These are phyloP conservation scores for Jordanella pulchra DNA, from an alignment of 2,797 vertebrate species.

Conservation along the genomic window DNA sequence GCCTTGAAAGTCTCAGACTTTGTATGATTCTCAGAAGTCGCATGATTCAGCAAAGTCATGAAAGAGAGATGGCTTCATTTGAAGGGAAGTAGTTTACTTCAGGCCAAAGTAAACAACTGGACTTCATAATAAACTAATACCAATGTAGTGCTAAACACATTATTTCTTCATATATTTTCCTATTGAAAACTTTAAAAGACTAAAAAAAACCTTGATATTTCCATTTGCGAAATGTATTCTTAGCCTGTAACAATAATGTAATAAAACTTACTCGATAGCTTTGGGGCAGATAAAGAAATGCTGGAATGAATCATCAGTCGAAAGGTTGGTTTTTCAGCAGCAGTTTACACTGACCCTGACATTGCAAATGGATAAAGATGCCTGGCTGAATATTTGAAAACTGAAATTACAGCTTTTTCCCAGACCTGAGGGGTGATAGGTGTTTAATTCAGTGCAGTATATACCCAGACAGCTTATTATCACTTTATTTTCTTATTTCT, in stretches of 20 bases:
- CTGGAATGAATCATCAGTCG: neutral
- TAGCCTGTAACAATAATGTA: neutral
- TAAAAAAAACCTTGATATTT: no score
- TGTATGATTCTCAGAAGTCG: no score
- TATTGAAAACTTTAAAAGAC: no score
- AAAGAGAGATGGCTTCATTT: no score
- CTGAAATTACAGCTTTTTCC: neutral
- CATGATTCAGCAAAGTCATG: no score
- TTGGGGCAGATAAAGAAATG: neutral
- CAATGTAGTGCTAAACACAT: no score
- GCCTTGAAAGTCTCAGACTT: no score
- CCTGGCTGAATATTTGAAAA: neutral
- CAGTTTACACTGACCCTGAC: neutral
- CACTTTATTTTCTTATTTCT: conserved; percentile 15
- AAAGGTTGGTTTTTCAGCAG: neutral
- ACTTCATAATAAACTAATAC: no score
- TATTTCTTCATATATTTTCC: no score
- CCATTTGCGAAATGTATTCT: no score
- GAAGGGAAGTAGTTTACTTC: no score
- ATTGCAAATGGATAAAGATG: neutral
- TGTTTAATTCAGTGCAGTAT: conserved; percentile 1
- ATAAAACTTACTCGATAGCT: neutral
- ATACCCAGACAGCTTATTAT: conserved; percentile 23
- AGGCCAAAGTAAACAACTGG: no score
- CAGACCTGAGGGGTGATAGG: neutral